phyloP scores from a whole-genome alignment of 2,113 vertebrate genomes.

The Mobula hypostoma region DNA sequence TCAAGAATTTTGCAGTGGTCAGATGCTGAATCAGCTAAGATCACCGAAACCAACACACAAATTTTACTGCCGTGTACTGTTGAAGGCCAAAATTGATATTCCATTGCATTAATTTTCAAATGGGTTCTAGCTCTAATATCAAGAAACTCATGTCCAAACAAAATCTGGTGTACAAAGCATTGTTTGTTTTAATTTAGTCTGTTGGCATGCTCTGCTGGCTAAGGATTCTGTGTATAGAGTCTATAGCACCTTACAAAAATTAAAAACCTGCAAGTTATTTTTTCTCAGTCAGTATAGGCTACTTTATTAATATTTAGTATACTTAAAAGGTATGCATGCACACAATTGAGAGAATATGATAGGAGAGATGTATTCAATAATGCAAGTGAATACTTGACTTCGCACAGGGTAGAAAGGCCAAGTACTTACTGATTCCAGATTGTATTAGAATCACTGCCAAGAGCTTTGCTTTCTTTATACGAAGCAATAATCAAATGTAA shows the following conservation, averaged over 20 bases:
- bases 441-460: slow-evolving; percentile 51
- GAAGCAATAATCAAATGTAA: slow-evolving; percentile 50
- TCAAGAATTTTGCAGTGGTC: neutral
- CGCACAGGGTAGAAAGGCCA: neutral
- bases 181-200: neutral
- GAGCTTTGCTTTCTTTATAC: slow-evolving; percentile 62
- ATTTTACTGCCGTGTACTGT: neutral
- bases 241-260: neutral
- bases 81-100: neutral
- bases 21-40: neutral
- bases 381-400: neutral
- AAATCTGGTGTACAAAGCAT: neutral
- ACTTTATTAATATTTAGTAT: neutral
- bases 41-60: neutral
- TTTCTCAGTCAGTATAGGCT: neutral
- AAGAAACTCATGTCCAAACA: neutral
- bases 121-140: neutral
- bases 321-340: neutral
- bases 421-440: neutral
- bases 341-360: neutral
- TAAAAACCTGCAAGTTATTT: neutral
- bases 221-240: neutral
- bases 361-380: neutral
- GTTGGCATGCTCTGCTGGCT: neutral
- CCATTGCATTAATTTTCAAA: neutral